Evolutionary conservation across 2,113 vertebrate genomes (phyloP).

Genomic region (Vulpes vulpes): DNA sequence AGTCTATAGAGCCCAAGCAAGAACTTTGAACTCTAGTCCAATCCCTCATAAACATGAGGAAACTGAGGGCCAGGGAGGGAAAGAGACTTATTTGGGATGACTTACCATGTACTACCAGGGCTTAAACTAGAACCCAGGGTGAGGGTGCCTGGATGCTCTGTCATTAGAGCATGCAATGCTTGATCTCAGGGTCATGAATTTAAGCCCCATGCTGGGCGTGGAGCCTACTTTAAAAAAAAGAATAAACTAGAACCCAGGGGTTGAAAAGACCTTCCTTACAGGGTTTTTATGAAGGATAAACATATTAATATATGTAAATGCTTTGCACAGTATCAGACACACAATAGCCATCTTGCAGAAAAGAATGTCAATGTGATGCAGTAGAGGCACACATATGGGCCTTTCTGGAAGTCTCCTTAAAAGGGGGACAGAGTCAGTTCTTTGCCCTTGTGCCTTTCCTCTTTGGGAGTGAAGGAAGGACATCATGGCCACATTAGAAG

Average conservation of each 20-base stretch:
- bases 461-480: neutral
- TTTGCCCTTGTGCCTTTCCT: neutral
- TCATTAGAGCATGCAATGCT: neutral
- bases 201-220: neutral
- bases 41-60: neutral
- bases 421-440: neutral
- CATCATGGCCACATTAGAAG: neutral
- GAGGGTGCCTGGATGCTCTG: neutral
- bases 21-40: neutral
- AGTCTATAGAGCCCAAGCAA: neutral
- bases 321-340: neutral
- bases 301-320: too few relatives aligned
- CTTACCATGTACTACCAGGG: neutral
- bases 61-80: neutral
- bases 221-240: neutral
- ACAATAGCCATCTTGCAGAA: neutral
- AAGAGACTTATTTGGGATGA: neutral
- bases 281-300: neutral
- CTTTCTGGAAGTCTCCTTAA: neutral
- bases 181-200: neutral
- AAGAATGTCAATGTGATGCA: neutral
- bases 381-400: neutral
- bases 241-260: neutral
- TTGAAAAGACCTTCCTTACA: neutral
- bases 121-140: neutral